Conservation (phyloP, 2,888 invertebrate species). For the Dascillus cervinus region DNA sequence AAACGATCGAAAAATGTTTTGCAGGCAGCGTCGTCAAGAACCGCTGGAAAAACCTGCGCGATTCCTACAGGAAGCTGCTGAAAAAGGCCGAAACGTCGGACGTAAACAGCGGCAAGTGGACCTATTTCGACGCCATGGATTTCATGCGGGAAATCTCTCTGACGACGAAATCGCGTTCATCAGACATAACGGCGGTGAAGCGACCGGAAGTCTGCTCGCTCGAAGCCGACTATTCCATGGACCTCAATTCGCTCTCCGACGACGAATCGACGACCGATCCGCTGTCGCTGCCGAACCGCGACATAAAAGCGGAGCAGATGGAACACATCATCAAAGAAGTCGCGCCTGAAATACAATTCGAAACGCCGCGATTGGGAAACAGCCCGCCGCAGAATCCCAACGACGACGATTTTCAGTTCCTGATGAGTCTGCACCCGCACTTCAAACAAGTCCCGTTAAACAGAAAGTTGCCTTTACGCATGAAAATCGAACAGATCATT, state of each 20-base stretch:
- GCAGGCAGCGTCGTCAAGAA: slow-evolving; percentile 42
- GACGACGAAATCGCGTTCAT: slow-evolving; percentile 18
- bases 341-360: neutral
- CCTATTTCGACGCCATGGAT: slow-evolving; percentile 22
- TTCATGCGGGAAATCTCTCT: slow-evolving; percentile 22
- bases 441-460: slow-evolving; percentile 20
- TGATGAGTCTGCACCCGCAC: slow-evolving; percentile 22
- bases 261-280: slow-evolving; percentile 16
- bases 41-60: slow-evolving; percentile 39
- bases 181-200: slow-evolving; percentile 18
- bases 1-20: slow-evolving; percentile 11
- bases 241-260: slow-evolving; percentile 8
- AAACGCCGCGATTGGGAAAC: neutral
- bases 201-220: slow-evolving; percentile 11
- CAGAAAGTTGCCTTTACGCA: slow-evolving; percentile 21
- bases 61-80: slow-evolving; percentile 21
- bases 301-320: neutral
- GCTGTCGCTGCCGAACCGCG: slow-evolving; percentile 10
- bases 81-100: slow-evolving; percentile 10
- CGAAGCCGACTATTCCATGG: slow-evolving; percentile 15
- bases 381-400: slow-evolving; percentile 7
- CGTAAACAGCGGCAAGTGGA: slow-evolving; percentile 17
- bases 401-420: slow-evolving; percentile 24
- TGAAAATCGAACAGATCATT: slow-evolving; percentile 24
- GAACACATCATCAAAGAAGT: slow-evolving; percentile 7